These are phyloP conservation scores for Lophius piscatorius DNA, from an alignment of 2,113 vertebrate species.

Conservation along the genomic window DNA sequence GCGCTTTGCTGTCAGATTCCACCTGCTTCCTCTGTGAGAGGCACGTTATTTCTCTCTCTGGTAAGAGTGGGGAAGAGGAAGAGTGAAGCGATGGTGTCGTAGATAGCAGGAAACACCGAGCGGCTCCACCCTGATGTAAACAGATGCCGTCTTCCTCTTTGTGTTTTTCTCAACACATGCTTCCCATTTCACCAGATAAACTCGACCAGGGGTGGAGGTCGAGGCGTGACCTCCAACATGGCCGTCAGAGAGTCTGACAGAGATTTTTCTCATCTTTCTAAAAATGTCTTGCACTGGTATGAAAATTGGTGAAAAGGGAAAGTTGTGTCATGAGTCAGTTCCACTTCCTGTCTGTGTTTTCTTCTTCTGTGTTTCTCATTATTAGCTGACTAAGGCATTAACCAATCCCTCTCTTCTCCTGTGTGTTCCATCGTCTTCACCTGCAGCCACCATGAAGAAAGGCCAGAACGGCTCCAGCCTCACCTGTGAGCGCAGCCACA, in stretches of 20 bases:
- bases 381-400: background rate
- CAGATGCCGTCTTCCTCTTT: slow-evolving; percentile 37
- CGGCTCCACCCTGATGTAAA: slow-evolving; percentile 49
- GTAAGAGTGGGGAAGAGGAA: no score
- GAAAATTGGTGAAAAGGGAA: no score
- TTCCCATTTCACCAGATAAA: slow-evolving; percentile 4
- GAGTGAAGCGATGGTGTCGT: slow-evolving; percentile 20
- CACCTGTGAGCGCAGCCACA: slow-evolving; percentile 28
- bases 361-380: slow-evolving; percentile 8
- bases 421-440: background rate
- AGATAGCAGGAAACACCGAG: slow-evolving; percentile 54
- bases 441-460: slow-evolving; percentile 74
- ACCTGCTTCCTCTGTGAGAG: slow-evolving; percentile 46
- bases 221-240: background rate
- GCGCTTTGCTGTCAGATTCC: background rate
- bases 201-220: background rate
- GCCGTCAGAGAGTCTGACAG: no score
- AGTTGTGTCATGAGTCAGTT: slow-evolving; percentile 4
- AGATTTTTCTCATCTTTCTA: no score
- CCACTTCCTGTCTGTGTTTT: slow-evolving; percentile 10
- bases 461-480: slow-evolving; percentile 41
- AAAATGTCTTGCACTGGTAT: no score
- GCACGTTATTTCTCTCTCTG: slow-evolving; percentile 15
- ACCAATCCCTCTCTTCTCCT: background rate
- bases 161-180: slow-evolving; percentile 12